phyloP scores from a whole-genome alignment of 2,113 vertebrate species.

The Petroica traversi region DNA sequence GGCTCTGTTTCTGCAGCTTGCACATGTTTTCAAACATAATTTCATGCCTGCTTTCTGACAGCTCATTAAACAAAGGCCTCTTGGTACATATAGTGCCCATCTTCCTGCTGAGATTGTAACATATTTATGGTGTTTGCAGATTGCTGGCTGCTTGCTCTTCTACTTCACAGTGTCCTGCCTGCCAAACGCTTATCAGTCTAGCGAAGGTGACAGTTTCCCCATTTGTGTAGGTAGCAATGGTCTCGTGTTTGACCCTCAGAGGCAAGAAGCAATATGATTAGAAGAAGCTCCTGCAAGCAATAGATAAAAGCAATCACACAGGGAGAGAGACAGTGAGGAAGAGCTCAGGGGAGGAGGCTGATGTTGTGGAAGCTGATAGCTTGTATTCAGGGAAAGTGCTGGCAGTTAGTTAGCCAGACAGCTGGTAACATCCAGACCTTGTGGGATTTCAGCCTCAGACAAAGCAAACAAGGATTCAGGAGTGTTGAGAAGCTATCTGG shows the following conservation, averaged over 20 bases:
- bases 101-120: conserved; percentile 79
- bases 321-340: conserved; percentile 63
- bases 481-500: conserved; percentile 68
- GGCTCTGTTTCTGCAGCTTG: conserved; percentile 73
- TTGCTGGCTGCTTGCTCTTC: conserved; percentile 79
- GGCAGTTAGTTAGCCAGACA: conserved; percentile 80
- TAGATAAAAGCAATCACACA: conserved; percentile 82
- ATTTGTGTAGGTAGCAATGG: conserved; percentile 79
- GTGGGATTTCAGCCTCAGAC: conserved; percentile 78
- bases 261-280: conserved; percentile 78
- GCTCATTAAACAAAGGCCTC: conserved; percentile 86
- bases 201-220: conserved; percentile 78
- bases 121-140: conserved; percentile 83
- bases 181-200: conserved; percentile 83
- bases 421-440: conserved; percentile 77
- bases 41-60: conserved; percentile 84
- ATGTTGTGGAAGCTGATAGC: conserved; percentile 72
- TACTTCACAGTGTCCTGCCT: conserved; percentile 77
- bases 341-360: conserved; percentile 71
- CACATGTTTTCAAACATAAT: conserved; percentile 83
- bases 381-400: conserved; percentile 69
- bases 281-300: conserved; percentile 77
- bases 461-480: conserved; percentile 77
- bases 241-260: conserved; percentile 78
- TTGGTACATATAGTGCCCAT: conserved; percentile 78